Conservation (phyloP, 2,113 vertebrate species). For the Poeciliopsis occidentalis region DNA sequence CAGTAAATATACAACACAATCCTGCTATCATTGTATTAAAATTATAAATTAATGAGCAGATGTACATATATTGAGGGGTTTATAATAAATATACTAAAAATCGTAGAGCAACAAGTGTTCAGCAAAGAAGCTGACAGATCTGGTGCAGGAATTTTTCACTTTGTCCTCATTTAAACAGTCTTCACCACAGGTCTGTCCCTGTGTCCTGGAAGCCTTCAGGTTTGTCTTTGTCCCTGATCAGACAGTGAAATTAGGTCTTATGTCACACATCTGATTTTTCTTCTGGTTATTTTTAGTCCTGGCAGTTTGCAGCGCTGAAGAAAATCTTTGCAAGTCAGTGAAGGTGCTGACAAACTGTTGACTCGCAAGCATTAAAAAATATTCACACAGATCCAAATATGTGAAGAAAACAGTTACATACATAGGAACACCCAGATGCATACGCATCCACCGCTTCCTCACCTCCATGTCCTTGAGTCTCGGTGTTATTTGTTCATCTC, state of each 20-base stretch:
- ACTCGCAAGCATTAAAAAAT: slow-evolving; percentile 10
- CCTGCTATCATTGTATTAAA: not conserved
- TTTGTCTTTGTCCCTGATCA: slow-evolving; percentile 29
- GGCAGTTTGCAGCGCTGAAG: slow-evolving; percentile 66
- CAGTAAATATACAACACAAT: too few relatives aligned
- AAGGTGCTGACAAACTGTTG: slow-evolving; percentile 30
- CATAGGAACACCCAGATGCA: not conserved
- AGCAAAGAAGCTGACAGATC: not conserved
- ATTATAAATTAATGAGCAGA: not conserved
- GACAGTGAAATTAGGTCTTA: slow-evolving; percentile 37
- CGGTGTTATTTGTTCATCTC: slow-evolving; percentile 46
- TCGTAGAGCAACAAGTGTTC: not conserved
- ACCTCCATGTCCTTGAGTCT: slow-evolving; percentile 56
- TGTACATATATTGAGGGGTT: not conserved
- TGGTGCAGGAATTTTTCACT: not conserved
- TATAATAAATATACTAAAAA: not conserved
- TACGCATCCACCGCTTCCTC: slow-evolving; percentile 21
- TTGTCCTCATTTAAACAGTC: not conserved
- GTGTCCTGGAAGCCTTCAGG: not conserved
- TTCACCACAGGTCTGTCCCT: not conserved
- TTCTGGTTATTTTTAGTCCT: slow-evolving; percentile 62
- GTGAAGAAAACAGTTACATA: not conserved
- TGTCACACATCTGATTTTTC: slow-evolving; percentile 57
- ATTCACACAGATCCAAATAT: slow-evolving; percentile 2
- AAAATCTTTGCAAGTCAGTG: slow-evolving; percentile 51